Conservation (phyloP, 1,140 invertebrate species). For the Lepidotrigona ventralis region DNA sequence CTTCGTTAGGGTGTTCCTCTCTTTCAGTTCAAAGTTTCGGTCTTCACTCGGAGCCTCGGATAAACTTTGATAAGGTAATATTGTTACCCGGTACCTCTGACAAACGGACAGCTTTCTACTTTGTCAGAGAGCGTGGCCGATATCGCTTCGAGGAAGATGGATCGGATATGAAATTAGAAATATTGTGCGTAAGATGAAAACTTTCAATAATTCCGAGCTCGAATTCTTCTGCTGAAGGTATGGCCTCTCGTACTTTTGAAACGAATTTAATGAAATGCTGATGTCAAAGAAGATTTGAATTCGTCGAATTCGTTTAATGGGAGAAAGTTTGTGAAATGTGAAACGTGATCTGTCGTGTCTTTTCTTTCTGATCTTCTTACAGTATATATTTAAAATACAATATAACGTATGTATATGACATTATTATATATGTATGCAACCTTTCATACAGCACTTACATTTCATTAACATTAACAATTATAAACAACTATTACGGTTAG, state of each 20-base stretch:
- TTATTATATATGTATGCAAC: too few species aligned
- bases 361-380: too few species aligned
- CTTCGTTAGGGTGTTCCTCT: constrained; percentile 43
- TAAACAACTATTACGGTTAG: too few species aligned
- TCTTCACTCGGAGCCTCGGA: constrained; percentile 37
- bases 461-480: too few species aligned
- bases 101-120: constrained; percentile 42
- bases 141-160: constrained; percentile 15
- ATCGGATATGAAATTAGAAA: constrained; percentile 42
- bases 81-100: constrained; percentile 51
- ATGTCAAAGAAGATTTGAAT: too few species aligned
- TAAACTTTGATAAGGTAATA: constrained; percentile 60
- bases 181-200: constrained; percentile 19
- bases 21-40: constrained; percentile 49
- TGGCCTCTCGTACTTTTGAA: not conserved
- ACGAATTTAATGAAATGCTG: not conserved
- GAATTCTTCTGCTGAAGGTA: not conserved
- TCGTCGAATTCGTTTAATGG: too few species aligned
- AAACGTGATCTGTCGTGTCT: too few species aligned
- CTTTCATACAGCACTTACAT: too few species aligned
- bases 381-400: too few species aligned
- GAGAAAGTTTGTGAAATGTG: too few species aligned
- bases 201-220: constrained; percentile 12
- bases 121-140: constrained; percentile 2
- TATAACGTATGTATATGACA: too few species aligned